A percentile compares a stretch with the other conserved stretches of the same genome.
phyloP scores from a whole-genome alignment of 1,140 invertebrate genomes.

The Diprion similis region DNA sequence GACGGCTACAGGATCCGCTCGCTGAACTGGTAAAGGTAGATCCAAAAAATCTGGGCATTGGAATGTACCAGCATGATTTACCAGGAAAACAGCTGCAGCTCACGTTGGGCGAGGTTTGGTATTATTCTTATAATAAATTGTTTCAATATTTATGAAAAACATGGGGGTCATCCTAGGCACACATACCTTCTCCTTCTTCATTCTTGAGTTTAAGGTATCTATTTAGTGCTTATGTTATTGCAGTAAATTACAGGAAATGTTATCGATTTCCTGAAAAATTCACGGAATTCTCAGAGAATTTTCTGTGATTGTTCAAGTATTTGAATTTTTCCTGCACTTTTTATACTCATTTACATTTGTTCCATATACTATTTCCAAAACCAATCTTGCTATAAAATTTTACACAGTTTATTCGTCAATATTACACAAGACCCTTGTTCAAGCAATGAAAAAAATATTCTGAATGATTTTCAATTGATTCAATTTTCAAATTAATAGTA shows the following conservation, averaged over 20 bases:
- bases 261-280: conserved; percentile 22
- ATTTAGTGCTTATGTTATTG: no score
- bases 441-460: no score
- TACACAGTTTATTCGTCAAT: not conserved
- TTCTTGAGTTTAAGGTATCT: no score
- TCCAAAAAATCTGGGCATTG: conserved; percentile 88
- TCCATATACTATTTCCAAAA: not conserved
- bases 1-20: conserved; percentile 87
- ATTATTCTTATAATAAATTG: conserved; percentile 42
- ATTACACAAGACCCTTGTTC: no score
- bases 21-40: conserved; percentile 92
- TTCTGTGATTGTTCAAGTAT: no score
- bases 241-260: conserved; percentile 27
- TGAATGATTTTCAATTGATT: not conserved
- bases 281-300: not conserved
- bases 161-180: not conserved
- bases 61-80: conserved; percentile 93
- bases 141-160: conserved; percentile 8
- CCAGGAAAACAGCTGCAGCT: conserved; percentile 76
- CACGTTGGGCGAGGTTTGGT: conserved; percentile 71
- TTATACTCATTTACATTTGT: no score
- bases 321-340: no score
- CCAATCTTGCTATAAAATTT: conserved; percentile 5
- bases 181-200: no score
- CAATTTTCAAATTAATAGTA: not conserved